A percentile compares a stretch with the other conserved stretches of the same genome.
Conservation (phyloP, 2,797 vertebrate genomes). For the Nyctibius grandis region DNA sequence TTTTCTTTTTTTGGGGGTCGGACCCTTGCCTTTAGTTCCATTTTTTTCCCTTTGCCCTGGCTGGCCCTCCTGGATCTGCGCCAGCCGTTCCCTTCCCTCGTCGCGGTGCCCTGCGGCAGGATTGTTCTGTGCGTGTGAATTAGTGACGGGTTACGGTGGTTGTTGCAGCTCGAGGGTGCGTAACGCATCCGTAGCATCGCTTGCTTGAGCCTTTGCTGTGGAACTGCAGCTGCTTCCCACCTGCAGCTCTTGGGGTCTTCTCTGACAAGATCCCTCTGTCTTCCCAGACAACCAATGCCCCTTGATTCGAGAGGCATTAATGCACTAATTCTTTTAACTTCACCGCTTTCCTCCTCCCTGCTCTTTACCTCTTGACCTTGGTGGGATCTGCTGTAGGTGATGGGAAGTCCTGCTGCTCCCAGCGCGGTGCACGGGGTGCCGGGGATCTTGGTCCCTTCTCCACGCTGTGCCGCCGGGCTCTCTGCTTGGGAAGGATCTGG, state of each 20-base stretch:
- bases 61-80: neutral
- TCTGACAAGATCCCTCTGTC: neutral
- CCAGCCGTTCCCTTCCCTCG: neutral
- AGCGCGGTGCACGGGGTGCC: no score
- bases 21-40: neutral
- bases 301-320: neutral
- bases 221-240: neutral
- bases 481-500: neutral
- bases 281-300: neutral
- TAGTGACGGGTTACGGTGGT: neutral
- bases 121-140: neutral
- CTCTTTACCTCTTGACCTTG: neutral
- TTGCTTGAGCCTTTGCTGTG: neutral
- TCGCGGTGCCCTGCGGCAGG: neutral
- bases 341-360: neutral
- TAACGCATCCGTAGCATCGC: neutral
- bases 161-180: neutral
- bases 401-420: neutral
- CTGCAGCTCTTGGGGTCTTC: neutral
- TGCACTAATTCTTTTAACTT: neutral
- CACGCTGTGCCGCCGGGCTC: fast-evolving
- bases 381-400: neutral
- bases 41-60: neutral
- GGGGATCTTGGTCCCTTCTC: no score
- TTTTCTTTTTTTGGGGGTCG: fast-evolving